Base-by-base conservation (phyloP, 92 coral and sea anemone genomes). In the Blastomussa wellsi region DNA sequence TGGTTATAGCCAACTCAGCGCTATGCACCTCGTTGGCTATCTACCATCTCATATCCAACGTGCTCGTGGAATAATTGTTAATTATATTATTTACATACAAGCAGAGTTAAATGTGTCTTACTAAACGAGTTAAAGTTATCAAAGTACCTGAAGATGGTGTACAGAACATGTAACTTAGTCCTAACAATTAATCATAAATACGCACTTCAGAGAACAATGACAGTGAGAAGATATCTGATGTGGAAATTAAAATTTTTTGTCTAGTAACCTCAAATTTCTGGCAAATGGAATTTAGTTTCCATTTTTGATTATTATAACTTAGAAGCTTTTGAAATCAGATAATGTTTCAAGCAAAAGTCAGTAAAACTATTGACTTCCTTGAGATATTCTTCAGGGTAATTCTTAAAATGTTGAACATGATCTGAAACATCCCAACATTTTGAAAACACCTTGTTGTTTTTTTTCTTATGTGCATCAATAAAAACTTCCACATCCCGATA, bases 321-420 rank as follows among this genome's bases (percentile, higher is more conserved):
- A 31, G 72, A 67, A 10, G 37, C 38, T 67, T 10, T 49, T 47
- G 36, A 47, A 24, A 37, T 48, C 37, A 74, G 35, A n/a, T 82
- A 67, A 37, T 81, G 86, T 75, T 86, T 67, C 66, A 90, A 80
- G 74, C 99, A 94, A 51, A 92, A 68, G 72, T 92, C 91, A 66
- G 92, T 68, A 86, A 92, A 96, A 41, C 70, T 71, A 42, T 94
- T 84, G n/a, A 94, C 82, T 35, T 84, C 68, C 64, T 78, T 88
- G 16, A 87, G 71, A 65, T 96, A 96, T 82, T 96, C 97, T n/a
- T 94, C 91, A 33, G 93, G 82, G 68, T 94, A 90, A 69, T 92
- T 91, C 80, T 91, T 93, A 71, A 70, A 94, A 65, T 94, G 99
- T 59, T 92, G 92, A 26, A 94, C 98, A 94, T 96, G 99, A 31